Conservation (phyloP, 2,888 invertebrate species). For the Callyntrura sp. region DNA sequence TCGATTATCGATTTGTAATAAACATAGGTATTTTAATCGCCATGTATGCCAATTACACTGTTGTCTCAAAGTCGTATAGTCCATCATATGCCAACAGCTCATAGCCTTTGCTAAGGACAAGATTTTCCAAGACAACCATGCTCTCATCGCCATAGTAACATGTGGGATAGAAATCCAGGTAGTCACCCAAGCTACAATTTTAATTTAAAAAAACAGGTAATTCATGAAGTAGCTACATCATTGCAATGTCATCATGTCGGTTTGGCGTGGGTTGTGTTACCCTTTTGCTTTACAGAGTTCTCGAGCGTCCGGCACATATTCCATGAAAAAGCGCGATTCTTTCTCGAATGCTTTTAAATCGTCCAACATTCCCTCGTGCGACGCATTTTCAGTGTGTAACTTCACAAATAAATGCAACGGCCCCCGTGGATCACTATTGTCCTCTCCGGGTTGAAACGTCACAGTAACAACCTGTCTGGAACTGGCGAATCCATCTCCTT, state of each 20-base stretch:
- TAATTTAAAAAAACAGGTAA: too few relatives aligned
- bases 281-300: constrained; percentile 8
- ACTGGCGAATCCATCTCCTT: background rate
- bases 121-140: constrained; percentile 23
- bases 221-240: too few relatives aligned
- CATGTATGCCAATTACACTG: background rate
- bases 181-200: background rate
- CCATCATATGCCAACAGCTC: background rate
- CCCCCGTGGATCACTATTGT: too few relatives aligned
- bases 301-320: background rate
- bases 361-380: background rate
- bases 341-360: constrained; percentile 45
- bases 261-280: too few relatives aligned
- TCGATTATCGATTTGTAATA: too few relatives aligned
- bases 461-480: background rate
- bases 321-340: background rate
- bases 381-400: background rate
- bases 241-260: too few relatives aligned
- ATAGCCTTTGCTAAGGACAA: background rate
- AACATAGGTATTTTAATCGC: too few relatives aligned
- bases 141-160: background rate
- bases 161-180: constrained; percentile 1
- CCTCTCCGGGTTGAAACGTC: background rate
- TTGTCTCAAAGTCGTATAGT: background rate
- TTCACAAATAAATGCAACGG: constrained; percentile 38